A percentile compares a stretch with the other conserved stretches of the same genome.
phyloP scores from a whole-genome alignment of 2,888 invertebrate species.

The Tribolium freemani region DNA sequence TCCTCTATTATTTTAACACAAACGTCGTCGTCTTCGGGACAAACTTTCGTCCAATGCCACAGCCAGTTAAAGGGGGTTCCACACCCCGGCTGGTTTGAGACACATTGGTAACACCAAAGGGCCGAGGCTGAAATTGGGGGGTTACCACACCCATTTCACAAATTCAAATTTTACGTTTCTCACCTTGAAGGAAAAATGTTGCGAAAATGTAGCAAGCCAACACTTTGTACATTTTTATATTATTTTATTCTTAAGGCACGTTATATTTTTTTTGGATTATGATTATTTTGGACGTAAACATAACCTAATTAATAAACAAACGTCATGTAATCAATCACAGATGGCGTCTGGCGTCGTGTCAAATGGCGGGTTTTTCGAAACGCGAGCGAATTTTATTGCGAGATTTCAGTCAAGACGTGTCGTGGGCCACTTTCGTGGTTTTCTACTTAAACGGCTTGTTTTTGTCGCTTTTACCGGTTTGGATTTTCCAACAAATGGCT shows the following conservation, averaged over 20 bases:
- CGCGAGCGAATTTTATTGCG: neutral
- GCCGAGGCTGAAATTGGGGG: conserved; percentile 59
- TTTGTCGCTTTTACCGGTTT: neutral
- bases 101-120: conserved; percentile 91
- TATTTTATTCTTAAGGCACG: neutral
- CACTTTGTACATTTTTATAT: conserved; percentile 16
- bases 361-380: neutral
- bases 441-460: neutral
- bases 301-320: neutral
- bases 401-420: neutral
- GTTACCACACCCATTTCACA: conserved; percentile 38
- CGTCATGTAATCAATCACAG: neutral
- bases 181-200: conserved; percentile 17
- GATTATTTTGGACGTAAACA: neutral
- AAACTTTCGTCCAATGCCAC: conserved; percentile 82
- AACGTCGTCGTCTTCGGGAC: conserved; percentile 87
- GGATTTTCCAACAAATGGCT: neutral
- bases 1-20: conserved; percentile 91
- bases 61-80: conserved; percentile 87
- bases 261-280: neutral
- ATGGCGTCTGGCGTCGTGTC: no score
- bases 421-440: neutral
- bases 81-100: conserved; percentile 91
- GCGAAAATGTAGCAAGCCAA: neutral
- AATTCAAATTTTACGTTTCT: conserved; percentile 2